Conservation (phyloP, 2,113 vertebrate species). For the Ciconia maguari region DNA sequence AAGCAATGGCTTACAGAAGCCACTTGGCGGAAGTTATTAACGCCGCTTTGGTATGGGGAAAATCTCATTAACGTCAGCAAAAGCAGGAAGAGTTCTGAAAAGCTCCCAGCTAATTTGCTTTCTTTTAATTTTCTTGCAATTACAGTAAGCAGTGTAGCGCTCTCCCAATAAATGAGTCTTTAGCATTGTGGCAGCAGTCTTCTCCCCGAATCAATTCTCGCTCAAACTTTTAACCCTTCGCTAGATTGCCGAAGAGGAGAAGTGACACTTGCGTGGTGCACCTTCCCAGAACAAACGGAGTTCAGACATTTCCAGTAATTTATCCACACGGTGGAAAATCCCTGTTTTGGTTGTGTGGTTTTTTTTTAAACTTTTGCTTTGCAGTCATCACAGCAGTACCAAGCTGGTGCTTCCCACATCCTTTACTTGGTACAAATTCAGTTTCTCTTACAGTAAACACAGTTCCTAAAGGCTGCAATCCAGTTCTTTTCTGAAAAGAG, state of each 20-base stretch:
- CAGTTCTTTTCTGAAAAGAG: constrained; percentile 43
- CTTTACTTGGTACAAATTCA: constrained; percentile 55
- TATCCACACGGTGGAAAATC: constrained; percentile 24
- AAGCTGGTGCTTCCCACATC: constrained; percentile 59
- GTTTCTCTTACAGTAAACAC: constrained; percentile 63
- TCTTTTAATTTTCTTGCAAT: constrained; percentile 67
- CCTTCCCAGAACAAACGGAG: constrained; percentile 20
- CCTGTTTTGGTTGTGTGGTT: not conserved
- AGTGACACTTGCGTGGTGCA: not conserved
- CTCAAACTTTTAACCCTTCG: constrained; percentile 32
- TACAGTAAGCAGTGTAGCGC: constrained; percentile 52
- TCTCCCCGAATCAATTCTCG: not conserved
- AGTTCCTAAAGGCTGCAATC: constrained; percentile 48
- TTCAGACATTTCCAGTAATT: constrained; percentile 38
- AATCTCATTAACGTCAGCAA: constrained; percentile 69
- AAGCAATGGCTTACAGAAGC: not conserved
- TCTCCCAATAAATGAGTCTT: constrained; percentile 50
- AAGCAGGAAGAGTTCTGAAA: constrained; percentile 61
- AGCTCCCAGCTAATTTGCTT: constrained; percentile 64
- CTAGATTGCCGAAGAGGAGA: not conserved
- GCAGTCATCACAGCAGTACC: constrained; percentile 25
- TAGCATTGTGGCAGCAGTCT: not conserved
- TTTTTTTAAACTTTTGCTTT: not conserved
- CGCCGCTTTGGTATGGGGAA: constrained; percentile 26
- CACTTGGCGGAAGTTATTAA: constrained; percentile 48